These are phyloP conservation scores for Ceratina calcarata DNA, from an alignment of 1,140 invertebrate species.

Conservation along the genomic window DNA sequence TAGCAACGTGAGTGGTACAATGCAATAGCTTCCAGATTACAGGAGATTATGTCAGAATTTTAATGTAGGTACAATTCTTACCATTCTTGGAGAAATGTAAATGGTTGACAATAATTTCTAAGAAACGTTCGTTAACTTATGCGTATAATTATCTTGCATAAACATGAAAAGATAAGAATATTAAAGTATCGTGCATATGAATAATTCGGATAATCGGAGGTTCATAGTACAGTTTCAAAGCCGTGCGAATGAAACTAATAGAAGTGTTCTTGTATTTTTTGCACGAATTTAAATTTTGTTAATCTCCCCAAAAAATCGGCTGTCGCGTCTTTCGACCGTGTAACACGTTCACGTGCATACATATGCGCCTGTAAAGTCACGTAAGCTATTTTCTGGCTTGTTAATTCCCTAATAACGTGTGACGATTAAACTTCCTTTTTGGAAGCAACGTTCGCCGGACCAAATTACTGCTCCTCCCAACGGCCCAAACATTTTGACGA, in stretches of 20 bases:
- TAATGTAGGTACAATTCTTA: background rate
- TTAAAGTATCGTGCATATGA: background rate
- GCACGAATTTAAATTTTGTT: constrained; percentile 27
- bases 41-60: background rate
- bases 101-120: background rate
- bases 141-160: background rate
- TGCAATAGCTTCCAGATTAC: background rate
- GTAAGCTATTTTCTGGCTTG: constrained; percentile 27
- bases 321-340: background rate
- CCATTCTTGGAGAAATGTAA: background rate
- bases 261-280: background rate
- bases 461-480: background rate
- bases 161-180: too few relatives aligned
- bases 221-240: background rate
- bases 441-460: constrained; percentile 1
- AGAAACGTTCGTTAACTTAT: background rate
- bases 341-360: background rate
- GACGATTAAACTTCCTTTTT: constrained; percentile 30
- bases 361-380: background rate
- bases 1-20: background rate
- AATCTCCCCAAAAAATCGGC: constrained; percentile 10
- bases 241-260: background rate
- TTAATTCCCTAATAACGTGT: constrained; percentile 35
- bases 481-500: constrained; percentile 11
- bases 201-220: background rate